Percentiles rank a stretch among this genome's conserved stretches.
These are phyloP conservation scores for Lepilemur ruficaudatus DNA, from an alignment of 2,797 vertebrate genomes.

Conservation along the genomic window DNA sequence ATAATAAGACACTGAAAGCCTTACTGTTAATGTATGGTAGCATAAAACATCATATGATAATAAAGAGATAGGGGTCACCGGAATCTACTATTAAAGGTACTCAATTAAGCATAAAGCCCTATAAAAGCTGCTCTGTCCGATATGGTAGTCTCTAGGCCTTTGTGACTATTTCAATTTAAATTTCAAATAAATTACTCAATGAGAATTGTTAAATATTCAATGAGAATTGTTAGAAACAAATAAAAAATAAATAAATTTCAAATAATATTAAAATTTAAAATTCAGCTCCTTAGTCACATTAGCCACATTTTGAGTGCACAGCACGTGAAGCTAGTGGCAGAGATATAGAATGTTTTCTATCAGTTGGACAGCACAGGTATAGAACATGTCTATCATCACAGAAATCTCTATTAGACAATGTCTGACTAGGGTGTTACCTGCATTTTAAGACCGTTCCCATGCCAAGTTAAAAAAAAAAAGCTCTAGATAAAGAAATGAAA, in stretches of 20 bases:
- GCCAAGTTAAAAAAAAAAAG: slow-evolving; percentile 36
- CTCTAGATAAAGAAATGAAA: slow-evolving; percentile 35
- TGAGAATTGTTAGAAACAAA: no score
- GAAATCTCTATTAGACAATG: not conserved
- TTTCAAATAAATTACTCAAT: not conserved
- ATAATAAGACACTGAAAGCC: not conserved
- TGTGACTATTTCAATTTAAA: not conserved
- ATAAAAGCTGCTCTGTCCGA: slow-evolving; percentile 34
- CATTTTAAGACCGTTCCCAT: slow-evolving; percentile 63
- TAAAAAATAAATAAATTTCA: not conserved
- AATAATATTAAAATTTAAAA: not conserved
- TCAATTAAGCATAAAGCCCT: slow-evolving; percentile 72
- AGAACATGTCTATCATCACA: not conserved
- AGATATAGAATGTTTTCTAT: not conserved
- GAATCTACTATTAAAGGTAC: slow-evolving; percentile 77
- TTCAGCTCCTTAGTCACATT: not conserved
- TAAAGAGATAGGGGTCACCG: slow-evolving; percentile 69
- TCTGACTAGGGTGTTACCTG: slow-evolving; percentile 69
- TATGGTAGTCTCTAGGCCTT: not conserved
- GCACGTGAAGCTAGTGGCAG: not conserved
- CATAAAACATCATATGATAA: slow-evolving; percentile 58
- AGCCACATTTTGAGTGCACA: not conserved
- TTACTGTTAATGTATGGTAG: slow-evolving; percentile 45
- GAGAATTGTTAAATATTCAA: no score
- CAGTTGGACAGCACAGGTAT: not conserved